Conservation (phyloP, 2,113 vertebrate genomes). For the Gavialis gangeticus region DNA sequence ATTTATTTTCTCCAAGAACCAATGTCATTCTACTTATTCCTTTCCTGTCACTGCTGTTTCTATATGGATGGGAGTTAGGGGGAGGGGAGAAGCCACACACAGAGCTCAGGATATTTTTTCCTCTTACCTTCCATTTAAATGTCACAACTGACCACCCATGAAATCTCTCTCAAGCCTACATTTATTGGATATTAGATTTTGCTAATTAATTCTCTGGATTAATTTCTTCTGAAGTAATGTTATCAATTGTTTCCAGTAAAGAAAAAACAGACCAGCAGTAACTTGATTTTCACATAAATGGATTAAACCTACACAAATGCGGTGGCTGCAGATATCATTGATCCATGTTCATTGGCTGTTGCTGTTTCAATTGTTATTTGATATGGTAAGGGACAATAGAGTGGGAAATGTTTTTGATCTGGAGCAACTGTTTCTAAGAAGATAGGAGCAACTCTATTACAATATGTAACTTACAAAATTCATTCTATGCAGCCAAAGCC, state of each 20-base stretch:
- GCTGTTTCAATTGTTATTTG: conserved; percentile 87
- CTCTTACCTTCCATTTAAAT: conserved; percentile 69
- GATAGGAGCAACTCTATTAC: conserved; percentile 85
- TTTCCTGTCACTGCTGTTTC: conserved; percentile 54
- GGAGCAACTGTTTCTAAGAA: conserved; percentile 86
- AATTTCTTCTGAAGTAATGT: conserved; percentile 90
- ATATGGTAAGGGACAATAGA: conserved; percentile 83
- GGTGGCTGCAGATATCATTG: conserved; percentile 86
- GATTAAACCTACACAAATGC: conserved; percentile 89
- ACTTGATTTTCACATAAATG: conserved; percentile 89
- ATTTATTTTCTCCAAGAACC: conserved; percentile 65
- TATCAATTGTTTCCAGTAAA: conserved; percentile 91
- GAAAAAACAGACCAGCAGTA: conserved; percentile 70
- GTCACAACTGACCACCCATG: conserved; percentile 79
- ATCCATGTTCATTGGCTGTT: conserved; percentile 84
- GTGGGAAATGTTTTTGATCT: conserved; percentile 74
- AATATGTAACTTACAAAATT: conserved; percentile 36
- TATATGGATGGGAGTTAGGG: neutral
- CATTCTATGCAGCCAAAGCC: conserved; percentile 26
- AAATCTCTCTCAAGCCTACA: conserved; percentile 85
- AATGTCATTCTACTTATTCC: conserved; percentile 34
- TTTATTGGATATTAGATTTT: conserved; percentile 89
- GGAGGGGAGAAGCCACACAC: neutral
- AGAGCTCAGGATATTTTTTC: conserved; percentile 13
- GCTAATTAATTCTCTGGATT: conserved; percentile 92